These are phyloP conservation scores for Agelastica alni DNA, from an alignment of 2,888 invertebrate species.

Conservation along the genomic window DNA sequence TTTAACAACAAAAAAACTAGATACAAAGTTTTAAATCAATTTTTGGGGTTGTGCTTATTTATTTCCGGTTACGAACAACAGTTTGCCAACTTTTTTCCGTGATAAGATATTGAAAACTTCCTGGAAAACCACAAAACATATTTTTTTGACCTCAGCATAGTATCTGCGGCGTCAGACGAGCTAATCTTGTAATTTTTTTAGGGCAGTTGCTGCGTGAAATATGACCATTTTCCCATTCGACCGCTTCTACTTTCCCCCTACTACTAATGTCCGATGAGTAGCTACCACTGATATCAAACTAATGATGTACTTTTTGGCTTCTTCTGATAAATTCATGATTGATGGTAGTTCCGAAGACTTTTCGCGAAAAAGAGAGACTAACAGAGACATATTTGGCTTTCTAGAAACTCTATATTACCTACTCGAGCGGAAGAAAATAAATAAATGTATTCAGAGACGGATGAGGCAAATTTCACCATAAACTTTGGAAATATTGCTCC, in stretches of 20 bases:
- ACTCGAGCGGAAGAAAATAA: background rate
- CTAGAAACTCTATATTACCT: constrained; percentile 15
- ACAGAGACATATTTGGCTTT: constrained; percentile 36
- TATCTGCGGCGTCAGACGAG: constrained; percentile 15
- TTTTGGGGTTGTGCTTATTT: background rate
- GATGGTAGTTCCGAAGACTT: constrained; percentile 44
- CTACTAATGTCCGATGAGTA: constrained; percentile 46
- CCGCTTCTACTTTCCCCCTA: constrained; percentile 34
- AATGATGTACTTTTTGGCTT: constrained; percentile 54
- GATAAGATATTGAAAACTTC: constrained; percentile 6
- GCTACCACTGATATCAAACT: constrained; percentile 51
- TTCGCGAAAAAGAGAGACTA: constrained; percentile 25
- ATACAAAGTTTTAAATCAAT: too few species aligned
- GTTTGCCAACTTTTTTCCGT: background rate
- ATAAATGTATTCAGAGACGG: constrained; percentile 6
- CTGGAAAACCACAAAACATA: constrained; percentile 3
- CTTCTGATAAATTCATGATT: constrained; percentile 51
- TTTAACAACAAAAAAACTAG: too few species aligned
- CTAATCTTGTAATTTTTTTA: constrained; percentile 23
- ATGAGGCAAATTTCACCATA: too few species aligned
- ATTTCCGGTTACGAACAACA: background rate
- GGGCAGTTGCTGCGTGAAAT: constrained; percentile 37
- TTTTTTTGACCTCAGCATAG: constrained; percentile 1
- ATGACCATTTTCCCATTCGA: constrained; percentile 41
- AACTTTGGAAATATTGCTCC: too few species aligned